A percentile compares a stretch with the other conserved stretches of the same genome.
Evolutionary conservation across 2,888 invertebrate genomes (phyloP).

Genomic region (Drosophila anceps): DNA sequence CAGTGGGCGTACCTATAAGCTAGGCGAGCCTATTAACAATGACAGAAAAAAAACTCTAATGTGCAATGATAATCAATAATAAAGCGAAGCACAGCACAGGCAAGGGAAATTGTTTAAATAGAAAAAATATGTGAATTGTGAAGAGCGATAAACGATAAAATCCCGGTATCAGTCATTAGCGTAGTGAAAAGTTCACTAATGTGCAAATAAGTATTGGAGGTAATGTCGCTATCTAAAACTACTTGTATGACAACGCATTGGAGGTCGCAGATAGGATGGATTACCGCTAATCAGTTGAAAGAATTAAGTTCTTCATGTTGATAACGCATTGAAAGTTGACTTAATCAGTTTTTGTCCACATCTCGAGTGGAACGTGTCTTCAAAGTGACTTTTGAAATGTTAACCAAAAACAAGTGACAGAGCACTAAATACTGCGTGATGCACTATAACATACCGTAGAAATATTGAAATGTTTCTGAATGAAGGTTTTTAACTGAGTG

Average conservation of each 20-base stretch:
- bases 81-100: slow-evolving; percentile 25
- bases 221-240: not conserved
- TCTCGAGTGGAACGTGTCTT: slow-evolving; percentile 26
- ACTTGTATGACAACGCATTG: not conserved
- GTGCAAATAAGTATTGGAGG: slow-evolving; percentile 1
- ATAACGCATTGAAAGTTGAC: slow-evolving; percentile 28
- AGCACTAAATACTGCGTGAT: not conserved
- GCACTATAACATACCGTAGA: not conserved
- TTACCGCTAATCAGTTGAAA: slow-evolving; percentile 38
- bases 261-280: slow-evolving; percentile 11
- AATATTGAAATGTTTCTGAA: not conserved
- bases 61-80: slow-evolving; percentile 57
- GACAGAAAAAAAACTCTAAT: slow-evolving; percentile 31
- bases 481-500: too few species aligned
- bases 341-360: slow-evolving; percentile 38
- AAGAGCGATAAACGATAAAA: slow-evolving; percentile 52
- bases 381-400: not conserved
- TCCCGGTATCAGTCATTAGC: slow-evolving; percentile 55
- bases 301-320: slow-evolving; percentile 37
- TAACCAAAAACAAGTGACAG: not conserved
- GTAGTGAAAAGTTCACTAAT: slow-evolving; percentile 5
- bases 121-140: slow-evolving; percentile 33
- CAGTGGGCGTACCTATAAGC: slow-evolving; percentile 13
- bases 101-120: slow-evolving; percentile 34
- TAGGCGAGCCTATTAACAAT: slow-evolving; percentile 33